Percentiles rank a stretch among this genome's conserved stretches.
These are phyloP conservation scores for Eulemur coronatus DNA, from an alignment of 2,797 vertebrate genomes.

Conservation along the genomic window DNA sequence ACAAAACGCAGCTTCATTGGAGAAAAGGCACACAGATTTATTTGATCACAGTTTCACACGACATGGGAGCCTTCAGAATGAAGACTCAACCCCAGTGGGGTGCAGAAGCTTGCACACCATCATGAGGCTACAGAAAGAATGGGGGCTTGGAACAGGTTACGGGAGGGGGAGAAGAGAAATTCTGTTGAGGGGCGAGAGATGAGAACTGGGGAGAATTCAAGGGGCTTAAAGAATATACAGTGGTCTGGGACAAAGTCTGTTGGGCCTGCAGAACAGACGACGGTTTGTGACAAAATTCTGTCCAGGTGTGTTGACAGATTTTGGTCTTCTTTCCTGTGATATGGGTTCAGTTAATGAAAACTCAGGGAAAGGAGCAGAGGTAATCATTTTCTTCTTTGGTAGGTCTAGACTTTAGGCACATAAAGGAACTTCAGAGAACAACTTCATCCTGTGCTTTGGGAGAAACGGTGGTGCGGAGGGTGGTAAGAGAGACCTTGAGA, in stretches of 20 bases:
- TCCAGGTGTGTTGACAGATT: no score
- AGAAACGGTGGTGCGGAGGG: no score
- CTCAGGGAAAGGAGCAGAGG: background rate
- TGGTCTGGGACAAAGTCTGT: background rate
- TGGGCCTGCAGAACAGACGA: background rate
- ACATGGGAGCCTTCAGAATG: no score
- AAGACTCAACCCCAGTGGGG: background rate
- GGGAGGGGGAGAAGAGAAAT: background rate
- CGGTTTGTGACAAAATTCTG: background rate
- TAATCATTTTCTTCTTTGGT: background rate
- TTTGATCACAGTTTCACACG: background rate
- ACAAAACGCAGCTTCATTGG: background rate
- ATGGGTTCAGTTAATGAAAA: background rate
- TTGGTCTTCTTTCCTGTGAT: background rate
- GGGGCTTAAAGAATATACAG: no score
- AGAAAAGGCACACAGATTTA: background rate
- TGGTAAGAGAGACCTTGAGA: background rate
- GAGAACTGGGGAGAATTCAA: background rate
- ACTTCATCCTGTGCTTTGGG: background rate
- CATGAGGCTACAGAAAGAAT: background rate
- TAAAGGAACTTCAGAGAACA: background rate
- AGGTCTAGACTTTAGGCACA: background rate
- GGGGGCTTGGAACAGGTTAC: background rate
- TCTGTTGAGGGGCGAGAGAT: background rate
- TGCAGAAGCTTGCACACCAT: background rate